Evolutionary conservation across 2,888 invertebrate species (phyloP).

Genomic region (Phlogophora meticulosa): DNA sequence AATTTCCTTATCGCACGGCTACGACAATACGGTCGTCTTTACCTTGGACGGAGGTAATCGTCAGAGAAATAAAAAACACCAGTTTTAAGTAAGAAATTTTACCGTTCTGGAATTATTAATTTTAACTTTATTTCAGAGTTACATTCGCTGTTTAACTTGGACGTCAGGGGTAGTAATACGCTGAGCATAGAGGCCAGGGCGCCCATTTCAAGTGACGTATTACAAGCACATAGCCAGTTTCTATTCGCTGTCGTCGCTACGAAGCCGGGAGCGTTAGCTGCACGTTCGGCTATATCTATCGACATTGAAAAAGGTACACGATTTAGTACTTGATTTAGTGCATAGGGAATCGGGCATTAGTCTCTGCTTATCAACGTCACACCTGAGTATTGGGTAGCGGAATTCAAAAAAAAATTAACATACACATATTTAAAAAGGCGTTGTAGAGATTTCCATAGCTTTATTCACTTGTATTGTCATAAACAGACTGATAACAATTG

Average conservation of each 20-base stretch:
- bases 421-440: too few species aligned
- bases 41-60: constrained; percentile 73
- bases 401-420: too few species aligned
- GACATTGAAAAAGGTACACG: constrained; percentile 70
- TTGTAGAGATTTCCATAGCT: too few species aligned
- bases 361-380: too few species aligned
- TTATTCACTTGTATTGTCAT: background rate
- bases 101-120: background rate
- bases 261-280: constrained; percentile 60
- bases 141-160: constrained; percentile 60
- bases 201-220: constrained; percentile 61
- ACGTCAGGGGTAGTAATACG: constrained; percentile 43
- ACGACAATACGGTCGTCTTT: constrained; percentile 73
- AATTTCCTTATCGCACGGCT: constrained; percentile 71
- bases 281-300: constrained; percentile 70
- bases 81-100: constrained; percentile 13
- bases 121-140: constrained; percentile 62
- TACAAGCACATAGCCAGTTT: constrained; percentile 67
- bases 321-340: background rate
- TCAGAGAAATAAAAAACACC: background rate
- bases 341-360: too few species aligned
- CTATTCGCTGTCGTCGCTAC: constrained; percentile 68
- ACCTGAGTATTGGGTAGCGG: too few species aligned
- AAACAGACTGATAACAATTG: too few species aligned
- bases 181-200: constrained; percentile 44